Evolutionary conservation across 35 echinoderm and acorn worm genomes (phyloP), one percentile per base, ranked within the genome.

Genomic region (Anneissia japonica): DNA sequence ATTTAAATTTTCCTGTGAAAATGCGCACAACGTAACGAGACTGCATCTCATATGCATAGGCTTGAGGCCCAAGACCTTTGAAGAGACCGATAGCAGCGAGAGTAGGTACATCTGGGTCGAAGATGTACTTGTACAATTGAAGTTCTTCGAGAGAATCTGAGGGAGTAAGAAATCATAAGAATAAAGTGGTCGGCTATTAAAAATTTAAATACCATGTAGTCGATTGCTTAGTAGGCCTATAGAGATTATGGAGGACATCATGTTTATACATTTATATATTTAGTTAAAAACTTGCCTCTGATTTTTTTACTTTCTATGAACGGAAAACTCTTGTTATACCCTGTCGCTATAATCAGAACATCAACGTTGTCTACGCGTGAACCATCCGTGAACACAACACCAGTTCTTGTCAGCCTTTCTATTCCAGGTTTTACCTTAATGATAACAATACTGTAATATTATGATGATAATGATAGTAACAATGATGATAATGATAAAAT

Each of bases 101-200:
- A 0, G 94, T 97, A 3, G 77, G 83, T n/a, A 93, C 86, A 9
- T 87, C 46, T 19, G 94, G 72, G 0, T 87, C 87, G 46, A 89
- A 97, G 34, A 97, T 91, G 55, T 87, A 90, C 89, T 88, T 90
- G 87, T 92, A 97, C 10, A 97, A 72, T 97, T 80, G 43, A 90
- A 51, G 1, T 64, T 97, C 91, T 13, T 90, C 84, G 3, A 90
- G 41, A 31, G 46, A 81, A 21, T 97, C 94, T 97, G 80, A 33
- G 76, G 36, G 43, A 16, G 33, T 33, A 13, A 45, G 30, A 72
- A 23, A 38, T 34, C 31, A 14, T 77, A 34, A 12, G 11, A 14
- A 31, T 12, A 34, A 31, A 29, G 10, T 77, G 76, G 76, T 29
- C 13, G 12, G 12, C 12, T 77, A 77, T 34, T 26, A 14, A 14